Conservation (phyloP, 2,113 vertebrate species). For the Panthera uncia region DNA sequence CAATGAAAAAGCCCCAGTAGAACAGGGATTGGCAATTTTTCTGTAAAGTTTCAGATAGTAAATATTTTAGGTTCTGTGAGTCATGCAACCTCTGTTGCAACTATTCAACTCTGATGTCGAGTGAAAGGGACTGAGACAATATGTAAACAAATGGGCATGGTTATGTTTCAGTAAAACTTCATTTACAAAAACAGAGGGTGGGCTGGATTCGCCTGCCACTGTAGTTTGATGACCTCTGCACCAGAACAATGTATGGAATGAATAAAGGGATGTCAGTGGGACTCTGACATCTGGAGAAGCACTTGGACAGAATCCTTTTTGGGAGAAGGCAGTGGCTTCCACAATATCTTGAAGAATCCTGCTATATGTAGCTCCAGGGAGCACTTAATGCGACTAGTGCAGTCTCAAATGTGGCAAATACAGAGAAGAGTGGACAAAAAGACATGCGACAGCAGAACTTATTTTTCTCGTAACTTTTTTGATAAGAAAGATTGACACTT, state of each 20-base stretch:
- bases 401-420: conserved; percentile 14
- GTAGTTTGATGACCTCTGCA: not conserved
- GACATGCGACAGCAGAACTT: not conserved
- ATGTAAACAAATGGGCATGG: not conserved
- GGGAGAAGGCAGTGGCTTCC: not conserved
- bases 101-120: not conserved
- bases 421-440: not conserved
- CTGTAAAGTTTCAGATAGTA: not conserved
- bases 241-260: not conserved
- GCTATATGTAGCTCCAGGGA: not conserved
- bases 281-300: not conserved
- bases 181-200: not conserved
- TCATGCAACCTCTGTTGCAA: not conserved
- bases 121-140: not conserved
- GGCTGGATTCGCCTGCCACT: not conserved
- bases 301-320: not conserved
- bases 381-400: not conserved
- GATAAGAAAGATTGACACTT: not conserved
- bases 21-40: not conserved
- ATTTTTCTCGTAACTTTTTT: not conserved
- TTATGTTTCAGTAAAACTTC: conserved; percentile 25
- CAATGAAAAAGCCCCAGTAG: not conserved
- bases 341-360: not conserved
- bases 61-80: not conserved
- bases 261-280: not conserved